Conservation (phyloP, 2,797 vertebrate species). For the Galagoides demidoff region DNA sequence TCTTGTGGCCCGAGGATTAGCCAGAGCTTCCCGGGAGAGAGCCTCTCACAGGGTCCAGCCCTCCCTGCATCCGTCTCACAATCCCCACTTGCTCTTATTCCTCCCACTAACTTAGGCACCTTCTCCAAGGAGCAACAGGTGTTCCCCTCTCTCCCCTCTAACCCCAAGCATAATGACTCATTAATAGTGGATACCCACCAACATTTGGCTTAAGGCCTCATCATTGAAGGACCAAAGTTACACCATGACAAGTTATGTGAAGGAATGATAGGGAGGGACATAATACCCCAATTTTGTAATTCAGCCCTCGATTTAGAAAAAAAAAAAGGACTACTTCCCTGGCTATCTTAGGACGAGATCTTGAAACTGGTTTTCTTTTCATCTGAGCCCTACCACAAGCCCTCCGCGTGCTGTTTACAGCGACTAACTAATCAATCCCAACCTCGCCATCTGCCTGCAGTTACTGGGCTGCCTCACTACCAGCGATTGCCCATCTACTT, state of each 20-base stretch:
- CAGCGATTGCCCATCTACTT: not conserved
- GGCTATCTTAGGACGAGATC: not conserved
- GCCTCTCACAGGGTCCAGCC: fast-evolving
- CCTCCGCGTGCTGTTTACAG: fast-evolving
- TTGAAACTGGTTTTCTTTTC: not conserved
- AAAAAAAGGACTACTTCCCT: not conserved
- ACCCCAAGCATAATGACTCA: no score
- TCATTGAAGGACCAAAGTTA: not conserved
- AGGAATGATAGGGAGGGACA: not conserved
- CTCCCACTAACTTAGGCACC: not conserved
- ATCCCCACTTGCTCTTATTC: not conserved
- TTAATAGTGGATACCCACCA: not conserved
- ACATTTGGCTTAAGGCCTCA: not conserved
- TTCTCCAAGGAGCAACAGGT: not conserved
- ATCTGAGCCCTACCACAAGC: not conserved
- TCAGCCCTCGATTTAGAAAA: not conserved
- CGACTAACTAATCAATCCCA: fast-evolving
- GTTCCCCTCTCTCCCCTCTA: not conserved
- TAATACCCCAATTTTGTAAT: not conserved
- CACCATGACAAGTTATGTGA: not conserved
- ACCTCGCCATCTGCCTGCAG: not conserved
- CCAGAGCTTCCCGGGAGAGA: not conserved
- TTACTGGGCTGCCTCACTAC: not conserved
- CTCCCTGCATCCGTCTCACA: not conserved
- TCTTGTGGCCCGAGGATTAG: not conserved